Percentiles rank a stretch among this genome's conserved stretches.
Conservation (phyloP, 2,113 vertebrate genomes). For the Strigops habroptila region DNA sequence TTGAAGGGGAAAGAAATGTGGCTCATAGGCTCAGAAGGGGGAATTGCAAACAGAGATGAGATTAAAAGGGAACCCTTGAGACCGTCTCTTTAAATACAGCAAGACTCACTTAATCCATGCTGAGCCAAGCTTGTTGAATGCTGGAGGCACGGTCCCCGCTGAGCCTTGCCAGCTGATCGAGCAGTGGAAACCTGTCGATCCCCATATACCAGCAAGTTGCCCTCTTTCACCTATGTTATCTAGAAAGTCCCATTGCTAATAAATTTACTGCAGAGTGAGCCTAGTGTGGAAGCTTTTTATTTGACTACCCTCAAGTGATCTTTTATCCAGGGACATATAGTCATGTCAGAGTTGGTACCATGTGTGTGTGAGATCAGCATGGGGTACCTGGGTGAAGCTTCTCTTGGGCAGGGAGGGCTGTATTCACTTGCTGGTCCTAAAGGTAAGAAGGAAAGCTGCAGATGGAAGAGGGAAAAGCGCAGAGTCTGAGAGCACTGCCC, state of each 20-base stretch:
- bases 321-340: not conserved
- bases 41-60: constrained; percentile 55
- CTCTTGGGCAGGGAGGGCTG: not conserved
- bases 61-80: constrained; percentile 57
- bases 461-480: not conserved
- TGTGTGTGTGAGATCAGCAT: not conserved
- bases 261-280: not conserved
- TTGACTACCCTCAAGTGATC: not conserved
- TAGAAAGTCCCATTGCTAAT: not conserved
- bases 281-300: not conserved
- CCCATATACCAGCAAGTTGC: not conserved
- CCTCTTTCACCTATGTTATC: not conserved
- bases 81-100: constrained; percentile 51
- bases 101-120: constrained; percentile 45
- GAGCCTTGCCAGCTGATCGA: constrained; percentile 17
- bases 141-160: not conserved
- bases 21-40: constrained; percentile 37
- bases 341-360: not conserved
- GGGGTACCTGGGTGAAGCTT: not conserved
- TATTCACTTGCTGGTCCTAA: not conserved
- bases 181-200: not conserved
- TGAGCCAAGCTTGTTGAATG: constrained; percentile 17
- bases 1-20: constrained; percentile 28
- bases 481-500: not conserved
- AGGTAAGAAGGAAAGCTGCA: not conserved